Evolutionary conservation across 2,113 vertebrate species (phyloP), one percentile per base, ranked within the genome.

Genomic region (Xenotilapia flavipinnis): DNA sequence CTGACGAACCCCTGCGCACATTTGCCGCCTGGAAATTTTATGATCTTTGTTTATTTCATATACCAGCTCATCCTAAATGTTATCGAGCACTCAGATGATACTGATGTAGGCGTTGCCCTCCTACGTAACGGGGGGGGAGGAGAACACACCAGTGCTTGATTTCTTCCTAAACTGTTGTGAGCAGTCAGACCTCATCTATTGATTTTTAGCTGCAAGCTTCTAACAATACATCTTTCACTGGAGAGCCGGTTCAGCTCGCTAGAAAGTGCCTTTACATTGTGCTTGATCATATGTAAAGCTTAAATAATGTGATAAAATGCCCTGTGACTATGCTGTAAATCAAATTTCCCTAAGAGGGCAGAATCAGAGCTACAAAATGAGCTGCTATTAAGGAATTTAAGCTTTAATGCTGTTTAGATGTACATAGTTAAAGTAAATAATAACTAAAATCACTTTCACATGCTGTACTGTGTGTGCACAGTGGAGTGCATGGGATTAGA

Each of bases 181-280:
- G 42, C 45, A 77, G 70, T 77, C 42, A 51, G 4, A 4, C 28
- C 3, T 6, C 0, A 26, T 33, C 26, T 77, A 77, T 77, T 77
- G 73, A 77, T 77, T 51, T 77, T 68, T 68, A 77, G 10, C 73
- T 77, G 73, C 17, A 51, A 45, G 26, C 45, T 6, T 51, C 26
- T 33, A 77, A 51, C 73, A 77, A 31, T 77, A 13, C 45, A 77
- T 33, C 17, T 77, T n/a, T 77, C 26, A 51, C 26, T 4, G 73
- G 10, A 33, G 17, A 49, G 26, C 9, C 4, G 0, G 15, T 75
- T 49, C 70, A 75, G 70, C 73, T 77, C 5, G 2, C 0, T 77
- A 13, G 10, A 51, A 77, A 51, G 5, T 77, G 11, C 0, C 73
- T 77, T 33, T 77, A 31, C 11, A n/a, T 51, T 77, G 26, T 33